Conservation (phyloP, 2,113 vertebrate species). For the Lophius piscatorius region DNA sequence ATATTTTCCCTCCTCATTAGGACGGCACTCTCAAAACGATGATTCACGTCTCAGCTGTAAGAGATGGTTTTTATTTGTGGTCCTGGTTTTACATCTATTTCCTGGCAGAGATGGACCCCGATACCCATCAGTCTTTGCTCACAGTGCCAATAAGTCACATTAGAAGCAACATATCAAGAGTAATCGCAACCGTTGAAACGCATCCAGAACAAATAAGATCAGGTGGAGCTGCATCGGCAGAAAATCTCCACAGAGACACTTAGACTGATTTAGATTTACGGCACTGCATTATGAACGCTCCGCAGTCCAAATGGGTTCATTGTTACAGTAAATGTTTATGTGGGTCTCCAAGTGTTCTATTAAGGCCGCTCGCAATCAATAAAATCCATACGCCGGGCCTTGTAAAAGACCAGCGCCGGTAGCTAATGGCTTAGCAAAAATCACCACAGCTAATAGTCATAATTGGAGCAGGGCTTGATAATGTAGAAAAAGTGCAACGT, state of each 20-base stretch:
- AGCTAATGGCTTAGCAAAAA: constrained; percentile 52
- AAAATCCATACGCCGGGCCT: constrained; percentile 67
- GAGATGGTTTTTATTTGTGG: neutral
- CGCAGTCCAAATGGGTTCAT: constrained; percentile 41
- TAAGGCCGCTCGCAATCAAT: constrained; percentile 71
- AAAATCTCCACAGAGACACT: constrained; percentile 42
- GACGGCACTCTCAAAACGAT: neutral
- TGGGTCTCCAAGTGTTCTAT: constrained; percentile 66
- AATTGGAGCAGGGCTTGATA: constrained; percentile 45
- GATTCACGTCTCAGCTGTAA: neutral
- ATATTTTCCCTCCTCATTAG: neutral
- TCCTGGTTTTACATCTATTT: neutral
- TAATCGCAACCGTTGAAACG: constrained; percentile 31
- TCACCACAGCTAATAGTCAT: constrained; percentile 36
- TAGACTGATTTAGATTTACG: constrained; percentile 53
- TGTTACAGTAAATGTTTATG: constrained; percentile 75
- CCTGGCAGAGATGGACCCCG: neutral
- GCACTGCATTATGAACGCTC: constrained; percentile 44
- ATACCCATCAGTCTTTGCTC: constrained; percentile 1
- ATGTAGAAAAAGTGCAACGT: constrained; percentile 22
- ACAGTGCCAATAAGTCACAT: neutral
- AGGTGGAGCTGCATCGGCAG: constrained; percentile 44
- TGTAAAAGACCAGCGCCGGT: constrained; percentile 64
- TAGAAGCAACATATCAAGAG: constrained; percentile 40
- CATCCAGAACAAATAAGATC: constrained; percentile 56